Evolutionary conservation across 2,888 invertebrate species (phyloP), one percentile per base, ranked within the genome.

Genomic region (Augiades crinisus): DNA sequence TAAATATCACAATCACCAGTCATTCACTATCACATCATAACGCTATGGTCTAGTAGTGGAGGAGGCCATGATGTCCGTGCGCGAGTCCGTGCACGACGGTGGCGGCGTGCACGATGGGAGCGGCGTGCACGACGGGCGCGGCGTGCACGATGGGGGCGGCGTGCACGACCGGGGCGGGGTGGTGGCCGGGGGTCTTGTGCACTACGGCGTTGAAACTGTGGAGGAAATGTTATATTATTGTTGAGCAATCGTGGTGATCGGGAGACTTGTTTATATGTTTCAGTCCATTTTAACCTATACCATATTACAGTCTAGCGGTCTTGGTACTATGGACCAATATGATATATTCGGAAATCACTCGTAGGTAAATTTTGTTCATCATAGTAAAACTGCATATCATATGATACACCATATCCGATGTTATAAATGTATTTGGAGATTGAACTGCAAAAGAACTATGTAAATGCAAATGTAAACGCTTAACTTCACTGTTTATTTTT

Each of bases 1-100:
- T 89, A 89, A 89, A 88, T 89, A 89, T 87, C 87, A 87, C 89
- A 88, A 75, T 79, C 83, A 77, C 72, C 83, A 87, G 71, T 78
- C 86, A 86, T 84, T 81, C 81, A 72, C 77, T 68, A 74, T 70
- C 64, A 71, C 69, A 70, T 73, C 65, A 67, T 67, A 62, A 57
- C 54, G 65, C 73, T 79, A 81, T 68, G 62, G 67, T 72, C 75
- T 72, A 87, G 72, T 86, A 87, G 62, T 83, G 75, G 63, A 47
- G 40, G 47, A 74, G 75, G 56, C 87, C 87, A 75, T 89, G 87
- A 70, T 86, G 81, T 60, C 86, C 86, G 56, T 85, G 81, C 10
- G 77, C 77, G 56, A 78, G 63, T 3, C 12, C 30, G 30, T 30
- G 27, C n/a, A 27, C 27, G 8, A 27, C 27, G 24, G 60, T 47